A percentile compares a stretch with the other conserved stretches of the same genome.
Evolutionary conservation across 2,888 invertebrate genomes (phyloP).

Genomic region (Phalera bucephala): DNA sequence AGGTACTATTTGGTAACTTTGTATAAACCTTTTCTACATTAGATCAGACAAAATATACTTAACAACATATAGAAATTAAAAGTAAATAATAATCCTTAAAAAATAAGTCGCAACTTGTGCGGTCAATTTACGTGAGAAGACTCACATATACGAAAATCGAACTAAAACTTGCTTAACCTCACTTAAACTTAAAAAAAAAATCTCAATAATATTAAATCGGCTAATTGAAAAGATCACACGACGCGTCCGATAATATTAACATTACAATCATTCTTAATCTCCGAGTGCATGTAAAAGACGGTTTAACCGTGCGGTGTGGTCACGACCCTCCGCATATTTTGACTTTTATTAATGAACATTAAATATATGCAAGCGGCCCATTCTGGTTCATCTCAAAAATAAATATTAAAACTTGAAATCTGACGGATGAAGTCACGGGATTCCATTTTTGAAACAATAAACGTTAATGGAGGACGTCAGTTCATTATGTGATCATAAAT

Average conservation of each 20-base stretch:
- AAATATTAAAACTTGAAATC: constrained; percentile 35
- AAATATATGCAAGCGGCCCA: constrained; percentile 51
- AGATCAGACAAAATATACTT: too few species aligned
- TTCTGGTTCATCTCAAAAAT: constrained; percentile 29
- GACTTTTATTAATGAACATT: constrained; percentile 57
- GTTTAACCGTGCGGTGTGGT: constrained; percentile 12
- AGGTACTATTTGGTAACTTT: too few species aligned
- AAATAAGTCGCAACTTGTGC: too few species aligned
- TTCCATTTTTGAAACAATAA: constrained; percentile 59
- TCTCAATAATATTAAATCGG: neutral
- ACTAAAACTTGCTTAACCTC: too few species aligned
- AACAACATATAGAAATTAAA: too few species aligned
- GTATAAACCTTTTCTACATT: too few species aligned
- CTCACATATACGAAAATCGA: too few species aligned
- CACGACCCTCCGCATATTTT: constrained; percentile 27
- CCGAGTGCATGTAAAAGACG: constrained; percentile 13
- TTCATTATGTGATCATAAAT: constrained; percentile 46
- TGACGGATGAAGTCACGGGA: constrained; percentile 37
- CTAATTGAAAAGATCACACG: constrained; percentile 13
- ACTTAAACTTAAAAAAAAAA: too few species aligned
- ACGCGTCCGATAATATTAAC: constrained; percentile 16
- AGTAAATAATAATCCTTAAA: too few species aligned
- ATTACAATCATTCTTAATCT: constrained; percentile 28
- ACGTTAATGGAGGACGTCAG: constrained; percentile 44
- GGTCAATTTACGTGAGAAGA: too few species aligned